phyloP scores from a whole-genome alignment of 2,888 invertebrate genomes.

The Mythimna impura region DNA sequence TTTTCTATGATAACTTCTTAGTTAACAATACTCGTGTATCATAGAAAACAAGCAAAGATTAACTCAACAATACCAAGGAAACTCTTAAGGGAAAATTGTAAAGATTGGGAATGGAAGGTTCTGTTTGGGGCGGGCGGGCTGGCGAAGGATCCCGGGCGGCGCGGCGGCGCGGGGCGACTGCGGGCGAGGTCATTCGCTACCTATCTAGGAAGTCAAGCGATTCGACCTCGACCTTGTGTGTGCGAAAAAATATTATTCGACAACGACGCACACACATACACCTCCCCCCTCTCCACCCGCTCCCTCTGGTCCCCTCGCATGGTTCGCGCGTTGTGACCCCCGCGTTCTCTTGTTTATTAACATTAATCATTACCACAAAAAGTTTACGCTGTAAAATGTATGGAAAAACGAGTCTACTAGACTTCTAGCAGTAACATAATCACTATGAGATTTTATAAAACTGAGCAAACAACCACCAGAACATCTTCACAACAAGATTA shows the following conservation, averaged over 20 bases:
- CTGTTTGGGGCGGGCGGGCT: conserved; percentile 54
- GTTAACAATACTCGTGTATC: too few species aligned
- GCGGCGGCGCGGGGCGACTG: conserved; percentile 60
- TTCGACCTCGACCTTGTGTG: conserved; percentile 87
- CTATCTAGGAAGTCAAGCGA: conserved; percentile 89
- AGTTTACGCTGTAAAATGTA: conserved; percentile 24
- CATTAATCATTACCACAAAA: conserved; percentile 35
- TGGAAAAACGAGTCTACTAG: conserved; percentile 18
- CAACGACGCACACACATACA: conserved; percentile 73
- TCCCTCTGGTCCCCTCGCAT: conserved; percentile 62
- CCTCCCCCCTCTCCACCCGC: conserved; percentile 56
- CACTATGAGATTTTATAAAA: conserved; percentile 46
- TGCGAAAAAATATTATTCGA: conserved; percentile 87
- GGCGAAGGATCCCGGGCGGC: conserved; percentile 43
- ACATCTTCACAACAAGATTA: conserved; percentile 74
- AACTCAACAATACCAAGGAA: background rate
- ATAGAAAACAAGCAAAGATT: conserved; percentile 3
- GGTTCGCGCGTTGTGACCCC: conserved; percentile 52
- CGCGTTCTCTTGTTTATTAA: conserved; percentile 36
- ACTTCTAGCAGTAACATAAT: conserved; percentile 38
- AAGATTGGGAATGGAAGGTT: conserved; percentile 20
- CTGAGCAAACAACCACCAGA: conserved; percentile 57
- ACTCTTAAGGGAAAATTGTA: conserved; percentile 2
- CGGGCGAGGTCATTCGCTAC: conserved; percentile 71
- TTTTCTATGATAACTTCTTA: background rate